Conservation (phyloP, 2,888 invertebrate genomes). For the Pandemis corylana region DNA sequence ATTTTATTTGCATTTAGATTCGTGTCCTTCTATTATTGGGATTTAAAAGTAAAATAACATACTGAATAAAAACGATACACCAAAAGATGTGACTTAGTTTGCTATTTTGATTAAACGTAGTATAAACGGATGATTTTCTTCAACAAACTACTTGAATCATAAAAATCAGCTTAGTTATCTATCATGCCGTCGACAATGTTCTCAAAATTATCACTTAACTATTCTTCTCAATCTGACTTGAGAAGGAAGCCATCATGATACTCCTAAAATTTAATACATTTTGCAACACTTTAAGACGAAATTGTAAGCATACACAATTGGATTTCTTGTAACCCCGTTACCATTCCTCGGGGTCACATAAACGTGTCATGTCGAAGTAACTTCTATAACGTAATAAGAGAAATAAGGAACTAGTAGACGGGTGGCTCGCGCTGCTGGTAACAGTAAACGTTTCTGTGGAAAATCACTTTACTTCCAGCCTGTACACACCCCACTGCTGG, state of each 20-base stretch:
- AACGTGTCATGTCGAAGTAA: conserved; percentile 33
- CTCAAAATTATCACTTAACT: background rate
- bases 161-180: no score
- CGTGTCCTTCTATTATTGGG: background rate
- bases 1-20: background rate
- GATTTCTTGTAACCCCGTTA: conserved; percentile 35
- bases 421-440: conserved; percentile 6
- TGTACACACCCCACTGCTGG: no score
- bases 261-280: background rate
- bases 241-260: background rate
- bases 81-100: background rate
- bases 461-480: background rate
- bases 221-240: no score
- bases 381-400: conserved; percentile 35
- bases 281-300: conserved; percentile 2
- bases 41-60: background rate
- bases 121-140: background rate
- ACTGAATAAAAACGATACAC: background rate
- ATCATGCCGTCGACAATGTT: no score
- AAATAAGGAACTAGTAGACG: conserved; percentile 25
- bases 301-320: conserved; percentile 19
- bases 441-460: conserved; percentile 17
- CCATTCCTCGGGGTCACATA: conserved; percentile 22
- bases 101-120: background rate
- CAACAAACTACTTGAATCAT: no score